Evolutionary conservation across 1,140 invertebrate genomes (phyloP).

Genomic region (Glossosoma conforme): DNA sequence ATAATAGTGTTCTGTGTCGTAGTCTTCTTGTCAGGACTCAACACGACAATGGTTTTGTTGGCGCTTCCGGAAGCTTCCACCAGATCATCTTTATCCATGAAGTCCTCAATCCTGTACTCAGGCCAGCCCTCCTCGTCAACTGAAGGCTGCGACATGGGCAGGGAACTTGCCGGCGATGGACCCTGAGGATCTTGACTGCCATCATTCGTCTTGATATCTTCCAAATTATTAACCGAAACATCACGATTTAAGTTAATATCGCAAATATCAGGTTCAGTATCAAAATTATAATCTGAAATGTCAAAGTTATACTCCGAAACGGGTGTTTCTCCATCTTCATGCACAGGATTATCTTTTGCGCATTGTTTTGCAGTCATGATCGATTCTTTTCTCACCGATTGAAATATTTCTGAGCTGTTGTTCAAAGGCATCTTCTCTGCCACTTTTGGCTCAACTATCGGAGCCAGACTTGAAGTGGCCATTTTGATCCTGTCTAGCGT

Average conservation of each 20-base stretch:
- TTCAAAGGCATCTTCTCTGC: constrained; percentile 28
- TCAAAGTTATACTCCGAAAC: not conserved
- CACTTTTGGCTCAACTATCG: constrained; percentile 32
- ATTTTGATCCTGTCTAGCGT: constrained; percentile 41
- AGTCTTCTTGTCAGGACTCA: too few relatives aligned
- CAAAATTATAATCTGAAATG: constrained; percentile 7
- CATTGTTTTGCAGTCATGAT: constrained; percentile 22
- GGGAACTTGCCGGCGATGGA: constrained; percentile 6
- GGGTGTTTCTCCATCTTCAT: not conserved
- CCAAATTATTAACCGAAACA: too few relatives aligned
- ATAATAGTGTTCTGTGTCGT: not conserved
- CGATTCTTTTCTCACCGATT: constrained; percentile 31
- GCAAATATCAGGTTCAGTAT: too few relatives aligned
- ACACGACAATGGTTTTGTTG: not conserved
- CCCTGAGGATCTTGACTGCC: too few relatives aligned
- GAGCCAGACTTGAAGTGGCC: constrained; percentile 39
- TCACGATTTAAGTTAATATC: too few relatives aligned
- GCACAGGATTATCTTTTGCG: constrained; percentile 19
- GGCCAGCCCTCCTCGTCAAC: constrained; percentile 45
- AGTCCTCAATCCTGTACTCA: constrained; percentile 42
- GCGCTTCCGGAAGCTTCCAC: not conserved
- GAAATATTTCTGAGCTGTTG: constrained; percentile 42
- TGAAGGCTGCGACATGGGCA: constrained; percentile 1
- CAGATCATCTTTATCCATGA: constrained; percentile 33
- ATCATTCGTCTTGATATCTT: too few relatives aligned